These are phyloP conservation scores for Butorides virescens DNA, from an alignment of 2,113 vertebrate genomes.

Conservation along the genomic window DNA sequence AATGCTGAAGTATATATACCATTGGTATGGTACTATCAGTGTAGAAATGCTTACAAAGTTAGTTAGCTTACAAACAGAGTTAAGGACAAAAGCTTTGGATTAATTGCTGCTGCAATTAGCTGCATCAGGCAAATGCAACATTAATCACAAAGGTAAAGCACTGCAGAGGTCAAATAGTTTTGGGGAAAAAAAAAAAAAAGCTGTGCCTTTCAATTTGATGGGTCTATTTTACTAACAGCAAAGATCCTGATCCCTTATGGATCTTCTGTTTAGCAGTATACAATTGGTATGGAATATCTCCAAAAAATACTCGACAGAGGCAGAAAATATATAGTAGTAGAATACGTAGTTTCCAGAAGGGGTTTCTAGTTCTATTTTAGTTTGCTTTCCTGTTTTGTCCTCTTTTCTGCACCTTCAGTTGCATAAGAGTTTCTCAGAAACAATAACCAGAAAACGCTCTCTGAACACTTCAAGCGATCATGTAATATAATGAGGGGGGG, in stretches of 20 bases:
- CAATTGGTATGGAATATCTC: not conserved
- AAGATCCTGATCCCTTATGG: not conserved
- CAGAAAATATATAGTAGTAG: not conserved
- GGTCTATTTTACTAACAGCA: not conserved
- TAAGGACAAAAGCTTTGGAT: not conserved
- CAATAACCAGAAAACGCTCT: not conserved
- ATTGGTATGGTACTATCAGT: not conserved
- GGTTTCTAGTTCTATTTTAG: not conserved
- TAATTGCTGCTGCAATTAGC: not conserved
- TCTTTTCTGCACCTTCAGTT: not conserved
- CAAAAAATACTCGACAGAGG: not conserved
- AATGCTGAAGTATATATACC: not conserved
- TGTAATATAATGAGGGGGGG: not conserved
- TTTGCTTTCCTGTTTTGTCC: not conserved
- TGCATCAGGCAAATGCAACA: not conserved
- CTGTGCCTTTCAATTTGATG: not conserved
- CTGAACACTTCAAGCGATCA: not conserved
- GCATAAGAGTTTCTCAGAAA: not conserved
- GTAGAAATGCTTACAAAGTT: not conserved
- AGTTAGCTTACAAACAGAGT: not conserved
- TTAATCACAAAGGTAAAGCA: not conserved
- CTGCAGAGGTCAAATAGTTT: not conserved
- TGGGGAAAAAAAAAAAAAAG: not conserved
- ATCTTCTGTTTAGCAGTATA: not conserved
- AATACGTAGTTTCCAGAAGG: not conserved